Base-by-base conservation (phyloP, 2,888 invertebrate genomes). In the Ypsolopha sequella region DNA sequence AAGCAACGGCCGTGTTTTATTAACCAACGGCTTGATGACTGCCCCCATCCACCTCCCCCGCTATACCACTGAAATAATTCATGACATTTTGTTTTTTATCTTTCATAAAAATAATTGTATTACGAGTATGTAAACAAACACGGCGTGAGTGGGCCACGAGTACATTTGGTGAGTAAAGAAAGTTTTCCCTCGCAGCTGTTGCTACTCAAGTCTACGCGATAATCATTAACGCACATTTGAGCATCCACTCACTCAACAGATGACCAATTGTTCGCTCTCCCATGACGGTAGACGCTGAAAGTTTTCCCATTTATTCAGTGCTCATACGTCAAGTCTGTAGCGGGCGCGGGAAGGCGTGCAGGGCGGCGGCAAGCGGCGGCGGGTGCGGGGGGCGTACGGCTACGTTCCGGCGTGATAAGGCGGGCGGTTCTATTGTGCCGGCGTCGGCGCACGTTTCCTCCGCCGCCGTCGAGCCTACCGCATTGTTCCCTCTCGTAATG, bases 361-460 rank as follows among this genome's bases (percentile, higher is more conserved):
- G 58, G 60, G 54, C 61, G 39, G 61, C 56, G 61, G 47, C 60
- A 39, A 55, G 58, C 41, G 49, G 41, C 7, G 41, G 53, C 14
- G 60, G 60, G 63, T 47, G 53, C 39, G 56, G 51, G 55, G 56
- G 54, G 59, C 54, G 60, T 58, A 55, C 65, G 65, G 60, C 72
- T 77, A 66, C 79, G 80, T 85, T 85, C 85, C 86, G 85, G 84
- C 78, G 73, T 64, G 85, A 85, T 86, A 85, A 85, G 81, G 80
- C 81, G 72, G 65, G 71, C 71, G 73, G 66, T 67, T 60, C 79
- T 63, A 80, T 86, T 86, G 85, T 86, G 65, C 70, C 76, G 73
- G 81, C 86, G 82, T 84, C 80, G 80, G 81, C 85, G 82, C 85
- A 85, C 81, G 84, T 85, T 86, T 85, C 85, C 85, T 84, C 75